Evolutionary conservation across 2,888 invertebrate genomes (phyloP), one percentile per base, ranked within the genome.

Genomic region (Fragum fragum): DNA sequence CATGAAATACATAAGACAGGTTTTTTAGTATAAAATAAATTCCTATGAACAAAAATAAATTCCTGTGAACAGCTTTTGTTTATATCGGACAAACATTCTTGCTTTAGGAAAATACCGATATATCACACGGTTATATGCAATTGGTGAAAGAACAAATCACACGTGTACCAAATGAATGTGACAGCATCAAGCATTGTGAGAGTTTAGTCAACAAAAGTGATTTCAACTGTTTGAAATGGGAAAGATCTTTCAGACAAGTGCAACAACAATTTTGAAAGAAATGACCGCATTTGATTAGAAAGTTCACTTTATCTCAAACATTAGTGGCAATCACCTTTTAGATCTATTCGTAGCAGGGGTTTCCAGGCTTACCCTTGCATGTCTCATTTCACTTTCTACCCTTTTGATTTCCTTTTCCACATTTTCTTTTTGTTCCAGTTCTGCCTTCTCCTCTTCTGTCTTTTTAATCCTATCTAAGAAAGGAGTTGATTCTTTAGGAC

Each of bases 241-340:
- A 42, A 66, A 66, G 47, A 66, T 66, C 39, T 18, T 66, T 14
- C 16, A 42, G 14, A 11, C 16, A 66, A 21, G 39, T 39, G 66
- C 1, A 39, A 66, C 16, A 61, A 6, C 16, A 6, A 32, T 5
- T 47, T n/a, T 14, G 47, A 2, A 47, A 47, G n/a, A 47, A 14
- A n/a, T 47, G 14, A 18, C 47, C 2, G 11, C 9, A 32, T 18
- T 61, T 18, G 16, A 66, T 66, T 42, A 66, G 66, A 66, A 66
- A 66, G 66, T 66, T 42, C 32, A 66, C 66, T 66, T 66, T 66
- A 66, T 69, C 52, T 76, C 68, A 76, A 69, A 57, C 23, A 76
- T 82, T 85, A 81, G 81, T 79, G 73, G 73, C 81, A 85, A 83
- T 85, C 85, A 85, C 85, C 85, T 85, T 81, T 78, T 85, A 80